Conservation (phyloP, 2,888 invertebrate genomes). For the Hesperia comma region DNA sequence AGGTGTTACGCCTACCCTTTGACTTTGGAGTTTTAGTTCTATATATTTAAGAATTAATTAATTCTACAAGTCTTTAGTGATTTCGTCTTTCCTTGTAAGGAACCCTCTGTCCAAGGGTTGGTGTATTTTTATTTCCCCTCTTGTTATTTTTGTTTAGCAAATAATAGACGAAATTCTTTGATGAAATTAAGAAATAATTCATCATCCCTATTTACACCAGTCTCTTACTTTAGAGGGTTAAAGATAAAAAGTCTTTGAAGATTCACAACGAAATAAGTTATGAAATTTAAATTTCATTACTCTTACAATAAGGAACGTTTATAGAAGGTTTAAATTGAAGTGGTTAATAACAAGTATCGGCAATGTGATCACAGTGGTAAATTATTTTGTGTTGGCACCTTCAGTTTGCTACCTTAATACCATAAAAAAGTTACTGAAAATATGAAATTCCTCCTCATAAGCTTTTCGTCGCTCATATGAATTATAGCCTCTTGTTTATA, state of each 20-base stretch:
- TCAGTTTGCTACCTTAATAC: too few species aligned
- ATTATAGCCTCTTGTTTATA: too few species aligned
- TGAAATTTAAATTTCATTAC: not conserved
- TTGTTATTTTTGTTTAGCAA: conserved; percentile 33
- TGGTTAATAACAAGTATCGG: too few species aligned
- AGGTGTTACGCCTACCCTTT: too few species aligned
- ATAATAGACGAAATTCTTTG: conserved; percentile 26
- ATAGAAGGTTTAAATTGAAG: not conserved
- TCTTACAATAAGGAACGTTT: not conserved
- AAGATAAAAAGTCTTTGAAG: conserved; percentile 6
- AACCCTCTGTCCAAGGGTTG: not conserved
- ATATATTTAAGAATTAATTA: not conserved
- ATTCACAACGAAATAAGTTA: not conserved
- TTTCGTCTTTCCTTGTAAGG: not conserved
- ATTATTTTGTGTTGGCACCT: too few species aligned
- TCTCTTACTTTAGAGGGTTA: conserved; percentile 14
- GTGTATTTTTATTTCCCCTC: conserved; percentile 21
- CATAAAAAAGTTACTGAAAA: too few species aligned
- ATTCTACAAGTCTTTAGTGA: not conserved
- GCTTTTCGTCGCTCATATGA: too few species aligned
- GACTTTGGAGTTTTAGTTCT: too few species aligned
- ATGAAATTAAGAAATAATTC: conserved; percentile 30
- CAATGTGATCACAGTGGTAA: too few species aligned
- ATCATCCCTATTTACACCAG: conserved; percentile 1
- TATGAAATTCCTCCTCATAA: too few species aligned